Percentiles rank a stretch among this genome's conserved stretches.
Evolutionary conservation across 1,140 invertebrate genomes (phyloP).

Genomic region (Cherax quadricarinatus): DNA sequence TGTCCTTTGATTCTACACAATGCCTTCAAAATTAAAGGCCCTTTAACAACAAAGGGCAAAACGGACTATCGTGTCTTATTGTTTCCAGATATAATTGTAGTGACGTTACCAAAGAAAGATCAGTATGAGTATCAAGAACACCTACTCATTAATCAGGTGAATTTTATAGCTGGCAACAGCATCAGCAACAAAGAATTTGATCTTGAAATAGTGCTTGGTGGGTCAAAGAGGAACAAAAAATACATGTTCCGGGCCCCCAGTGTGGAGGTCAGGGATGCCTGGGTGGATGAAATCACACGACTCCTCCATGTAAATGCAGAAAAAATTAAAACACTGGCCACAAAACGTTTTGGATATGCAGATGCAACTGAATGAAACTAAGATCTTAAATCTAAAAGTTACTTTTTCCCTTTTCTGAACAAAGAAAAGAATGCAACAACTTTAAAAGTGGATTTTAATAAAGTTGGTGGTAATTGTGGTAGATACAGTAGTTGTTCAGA

Average conservation of each 20-base stretch:
- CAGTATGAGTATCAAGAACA: conserved; percentile 12
- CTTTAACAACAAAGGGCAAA: not conserved
- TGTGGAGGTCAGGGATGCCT: not conserved
- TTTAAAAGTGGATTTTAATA: no score
- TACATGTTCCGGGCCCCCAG: conserved; percentile 5
- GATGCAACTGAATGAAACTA: no score
- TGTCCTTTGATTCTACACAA: conserved; percentile 18
- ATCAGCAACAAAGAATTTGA: not conserved
- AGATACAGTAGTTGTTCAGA: no score
- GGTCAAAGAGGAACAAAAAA: not conserved
- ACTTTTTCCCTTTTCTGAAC: no score
- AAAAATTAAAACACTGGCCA: not conserved
- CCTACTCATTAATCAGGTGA: conserved; percentile 20
- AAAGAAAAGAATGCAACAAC: no score
- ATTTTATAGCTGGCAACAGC: not conserved
- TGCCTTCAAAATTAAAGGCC: conserved; percentile 12
- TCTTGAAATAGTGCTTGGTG: conserved; percentile 11
- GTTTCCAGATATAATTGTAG: conserved; percentile 37
- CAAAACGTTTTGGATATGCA: not conserved
- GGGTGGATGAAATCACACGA: not conserved
- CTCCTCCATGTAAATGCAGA: not conserved
- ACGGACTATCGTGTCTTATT: not conserved
- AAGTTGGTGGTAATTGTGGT: no score
- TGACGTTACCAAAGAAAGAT: conserved; percentile 3
- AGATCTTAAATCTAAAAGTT: no score